These are phyloP conservation scores for Neoseiulus cucumeris DNA, from an alignment of 1,140 invertebrate species.

Conservation along the genomic window DNA sequence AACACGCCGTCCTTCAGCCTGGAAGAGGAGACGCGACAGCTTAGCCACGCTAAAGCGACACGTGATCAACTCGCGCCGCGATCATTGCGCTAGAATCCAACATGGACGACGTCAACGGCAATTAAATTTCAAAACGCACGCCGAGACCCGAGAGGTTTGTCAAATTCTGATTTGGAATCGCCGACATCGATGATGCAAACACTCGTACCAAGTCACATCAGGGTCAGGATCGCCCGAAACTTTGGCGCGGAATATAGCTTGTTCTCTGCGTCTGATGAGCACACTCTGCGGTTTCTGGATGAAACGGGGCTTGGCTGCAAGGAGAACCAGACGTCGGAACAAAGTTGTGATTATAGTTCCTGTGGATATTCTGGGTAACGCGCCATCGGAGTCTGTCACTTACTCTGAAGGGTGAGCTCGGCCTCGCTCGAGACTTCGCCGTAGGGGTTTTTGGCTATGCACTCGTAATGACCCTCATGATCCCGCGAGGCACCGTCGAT, in stretches of 20 bases:
- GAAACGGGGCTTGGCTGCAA: conserved; percentile 15
- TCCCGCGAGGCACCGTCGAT: conserved; percentile 17
- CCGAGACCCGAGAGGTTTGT: no score
- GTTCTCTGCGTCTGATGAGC: neutral
- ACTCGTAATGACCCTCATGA: conserved; percentile 1
- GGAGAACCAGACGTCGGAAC: no score
- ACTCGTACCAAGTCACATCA: conserved; percentile 20
- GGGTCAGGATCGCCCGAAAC: conserved; percentile 27
- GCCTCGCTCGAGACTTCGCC: neutral
- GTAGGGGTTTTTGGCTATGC: conserved; percentile 11
- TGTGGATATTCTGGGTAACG: neutral
- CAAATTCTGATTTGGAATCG: no score
- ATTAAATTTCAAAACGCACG: no score
- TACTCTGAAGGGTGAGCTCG: conserved; percentile 15
- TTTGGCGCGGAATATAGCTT: conserved; percentile 23
- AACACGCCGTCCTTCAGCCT: conserved; percentile 41
- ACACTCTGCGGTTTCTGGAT: conserved; percentile 11
- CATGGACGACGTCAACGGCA: no score
- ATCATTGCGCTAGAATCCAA: no score
- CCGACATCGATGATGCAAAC: neutral
- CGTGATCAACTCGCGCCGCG: no score
- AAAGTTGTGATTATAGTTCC: neutral
- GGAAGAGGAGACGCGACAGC: no score
- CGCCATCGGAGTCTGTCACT: neutral
- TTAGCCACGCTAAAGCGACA: no score